Conservation (phyloP, 2,888 invertebrate genomes). For the Athalia rosae region DNA sequence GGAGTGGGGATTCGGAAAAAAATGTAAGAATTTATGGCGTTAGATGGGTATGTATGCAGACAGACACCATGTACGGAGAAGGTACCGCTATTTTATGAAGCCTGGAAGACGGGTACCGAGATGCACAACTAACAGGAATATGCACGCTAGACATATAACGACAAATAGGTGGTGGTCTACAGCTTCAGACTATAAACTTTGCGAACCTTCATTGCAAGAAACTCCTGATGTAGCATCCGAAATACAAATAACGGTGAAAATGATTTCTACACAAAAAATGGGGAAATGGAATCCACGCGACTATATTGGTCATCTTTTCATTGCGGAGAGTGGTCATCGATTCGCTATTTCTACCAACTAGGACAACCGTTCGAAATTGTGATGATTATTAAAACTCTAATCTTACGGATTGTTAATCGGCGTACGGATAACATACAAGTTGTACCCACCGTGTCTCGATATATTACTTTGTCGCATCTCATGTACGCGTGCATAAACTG, state of each 20-base stretch:
- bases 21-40: constrained; percentile 32
- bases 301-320: constrained; percentile 11
- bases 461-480: too few species aligned
- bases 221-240: neutral
- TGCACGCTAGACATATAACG: neutral
- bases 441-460: too few species aligned
- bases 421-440: too few species aligned
- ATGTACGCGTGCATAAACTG: too few species aligned
- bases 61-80: constrained; percentile 1
- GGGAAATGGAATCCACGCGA: constrained; percentile 21
- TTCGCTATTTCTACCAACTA: neutral
- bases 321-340: neutral
- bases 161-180: constrained; percentile 9
- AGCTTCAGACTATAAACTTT: constrained; percentile 7
- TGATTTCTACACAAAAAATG: constrained; percentile 19
- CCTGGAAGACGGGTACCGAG: neutral
- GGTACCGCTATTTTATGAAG: constrained; percentile 45
- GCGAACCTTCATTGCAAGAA: constrained; percentile 3
- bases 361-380: neutral
- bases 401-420: too few species aligned
- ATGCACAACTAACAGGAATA: neutral
- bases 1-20: constrained; percentile 19
- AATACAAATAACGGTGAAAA: constrained; percentile 30
- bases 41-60: constrained; percentile 52
- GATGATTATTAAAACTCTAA: too few species aligned